Percentiles rank a stretch among this genome's conserved stretches.
These are phyloP conservation scores for Eutrigla gurnardus DNA, from an alignment of 2,797 vertebrate species.

Conservation along the genomic window DNA sequence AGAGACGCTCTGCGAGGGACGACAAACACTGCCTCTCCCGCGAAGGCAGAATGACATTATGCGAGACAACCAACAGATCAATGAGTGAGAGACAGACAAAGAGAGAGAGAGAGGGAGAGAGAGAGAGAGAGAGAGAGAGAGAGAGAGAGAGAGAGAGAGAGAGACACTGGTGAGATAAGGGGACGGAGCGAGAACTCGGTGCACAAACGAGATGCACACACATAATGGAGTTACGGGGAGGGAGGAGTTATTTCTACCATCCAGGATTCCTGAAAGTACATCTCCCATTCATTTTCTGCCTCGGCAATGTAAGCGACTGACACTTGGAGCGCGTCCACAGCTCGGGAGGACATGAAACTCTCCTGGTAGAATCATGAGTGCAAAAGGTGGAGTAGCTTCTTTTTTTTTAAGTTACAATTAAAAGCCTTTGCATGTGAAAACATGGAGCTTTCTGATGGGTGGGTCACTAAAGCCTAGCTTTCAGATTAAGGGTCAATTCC, in stretches of 20 bases:
- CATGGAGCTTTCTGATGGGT: not conserved
- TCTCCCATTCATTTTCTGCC: slow-evolving; percentile 49
- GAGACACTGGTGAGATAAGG: not conserved
- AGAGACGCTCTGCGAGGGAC: slow-evolving; percentile 29
- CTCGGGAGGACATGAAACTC: slow-evolving; percentile 2
- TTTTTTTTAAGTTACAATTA: not conserved
- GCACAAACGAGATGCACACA: slow-evolving; percentile 52
- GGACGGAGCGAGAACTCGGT: slow-evolving; percentile 21
- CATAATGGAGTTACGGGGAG: slow-evolving; percentile 36
- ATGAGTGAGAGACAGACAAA: slow-evolving; percentile 46
- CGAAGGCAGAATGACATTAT: slow-evolving; percentile 52
- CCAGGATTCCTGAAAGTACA: slow-evolving; percentile 54
- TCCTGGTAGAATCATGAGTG: not conserved
- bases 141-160: slow-evolving; percentile 2
- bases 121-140: not conserved
- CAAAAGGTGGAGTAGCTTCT: not conserved
- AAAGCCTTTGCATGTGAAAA: not conserved
- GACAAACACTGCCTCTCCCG: slow-evolving; percentile 36
- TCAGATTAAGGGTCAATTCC: not conserved
- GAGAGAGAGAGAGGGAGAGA: not conserved
- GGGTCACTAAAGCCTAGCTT: not conserved
- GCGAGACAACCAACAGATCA: slow-evolving; percentile 50
- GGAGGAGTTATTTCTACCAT: slow-evolving; percentile 56
- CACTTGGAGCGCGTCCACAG: slow-evolving; percentile 1
- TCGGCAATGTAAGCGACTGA: slow-evolving; percentile 11